Evolutionary conservation across 2,797 vertebrate genomes (phyloP).

Genomic region (Moxostoma hubbsi): DNA sequence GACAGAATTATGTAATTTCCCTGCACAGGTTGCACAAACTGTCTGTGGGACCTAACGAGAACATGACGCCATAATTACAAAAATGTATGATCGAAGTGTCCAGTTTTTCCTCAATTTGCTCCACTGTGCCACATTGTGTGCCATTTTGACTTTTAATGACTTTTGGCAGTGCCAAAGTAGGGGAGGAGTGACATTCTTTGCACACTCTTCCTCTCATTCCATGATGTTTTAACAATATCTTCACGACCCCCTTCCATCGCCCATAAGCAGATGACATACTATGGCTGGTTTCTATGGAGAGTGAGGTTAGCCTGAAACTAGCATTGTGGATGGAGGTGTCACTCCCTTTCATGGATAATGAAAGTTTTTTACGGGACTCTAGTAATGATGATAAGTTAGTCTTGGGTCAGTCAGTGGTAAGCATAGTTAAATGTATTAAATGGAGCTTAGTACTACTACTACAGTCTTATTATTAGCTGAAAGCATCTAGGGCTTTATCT

Average conservation of each 20-base stretch:
- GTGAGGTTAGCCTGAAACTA: conserved; percentile 55
- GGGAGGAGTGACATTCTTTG: conserved; percentile 56
- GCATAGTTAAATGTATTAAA: too few relatives aligned
- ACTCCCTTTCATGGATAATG: conserved; percentile 43
- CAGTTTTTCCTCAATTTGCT: conserved; percentile 64
- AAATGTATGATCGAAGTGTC: conserved; percentile 35
- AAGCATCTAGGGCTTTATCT: not conserved
- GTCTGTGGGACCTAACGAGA: not conserved
- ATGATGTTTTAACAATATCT: conserved; percentile 60
- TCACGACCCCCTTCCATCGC: conserved; percentile 45
- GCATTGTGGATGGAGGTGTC: conserved; percentile 51
- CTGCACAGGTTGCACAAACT: not conserved
- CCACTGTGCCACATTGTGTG: conserved; percentile 62
- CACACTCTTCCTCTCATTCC: conserved; percentile 67
- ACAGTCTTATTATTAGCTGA: not conserved
- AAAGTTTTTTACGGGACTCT: conserved; percentile 9
- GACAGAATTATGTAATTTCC: not conserved
- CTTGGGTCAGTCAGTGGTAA: not conserved
- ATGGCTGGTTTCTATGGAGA: conserved; percentile 71
- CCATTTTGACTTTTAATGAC: conserved; percentile 57
- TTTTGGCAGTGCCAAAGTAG: not conserved
- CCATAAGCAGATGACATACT: conserved; percentile 65
- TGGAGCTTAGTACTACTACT: too few relatives aligned
- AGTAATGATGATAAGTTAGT: not conserved
- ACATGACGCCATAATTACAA: not conserved